Conservation (phyloP, 2,113 vertebrate genomes). For the Pholis gunnellus region DNA sequence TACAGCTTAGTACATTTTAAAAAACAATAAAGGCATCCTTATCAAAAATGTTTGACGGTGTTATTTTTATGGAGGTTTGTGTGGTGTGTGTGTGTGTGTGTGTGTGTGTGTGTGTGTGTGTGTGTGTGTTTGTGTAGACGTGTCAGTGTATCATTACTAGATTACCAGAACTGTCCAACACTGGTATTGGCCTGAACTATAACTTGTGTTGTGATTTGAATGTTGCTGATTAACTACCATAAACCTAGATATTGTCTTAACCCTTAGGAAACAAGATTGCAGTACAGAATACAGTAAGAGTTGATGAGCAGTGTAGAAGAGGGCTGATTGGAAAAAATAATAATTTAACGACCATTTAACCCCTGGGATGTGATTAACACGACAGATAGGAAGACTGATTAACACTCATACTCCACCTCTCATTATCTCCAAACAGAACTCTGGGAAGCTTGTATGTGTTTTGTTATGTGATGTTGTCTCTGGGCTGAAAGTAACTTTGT, state of each 20-base stretch:
- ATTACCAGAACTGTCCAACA: constrained; percentile 3
- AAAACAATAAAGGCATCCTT: not conserved
- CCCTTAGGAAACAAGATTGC: not conserved
- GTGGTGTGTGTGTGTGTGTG: too few relatives aligned
- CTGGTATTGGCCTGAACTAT: not conserved
- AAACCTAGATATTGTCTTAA: not conserved
- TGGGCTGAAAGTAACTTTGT: not conserved
- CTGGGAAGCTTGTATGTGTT: not conserved
- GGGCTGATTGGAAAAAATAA: not conserved
- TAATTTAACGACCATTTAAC: not conserved
- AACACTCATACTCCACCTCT: not conserved
- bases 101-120: too few relatives aligned
- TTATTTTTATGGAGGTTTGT: not conserved
- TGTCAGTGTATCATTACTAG: not conserved
- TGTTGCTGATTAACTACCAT: constrained; percentile 5
- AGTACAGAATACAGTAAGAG: too few relatives aligned
- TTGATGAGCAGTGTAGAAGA: not conserved
- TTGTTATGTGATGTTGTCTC: not conserved
- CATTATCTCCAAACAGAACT: not conserved
- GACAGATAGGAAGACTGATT: not conserved
- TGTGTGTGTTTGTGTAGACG: too few relatives aligned
- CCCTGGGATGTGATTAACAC: not conserved
- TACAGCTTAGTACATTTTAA: not conserved
- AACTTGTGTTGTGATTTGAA: not conserved
- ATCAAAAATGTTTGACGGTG: not conserved